Base-by-base conservation (phyloP, 2,888 invertebrate species). In the Dryobotodes eremita region DNA sequence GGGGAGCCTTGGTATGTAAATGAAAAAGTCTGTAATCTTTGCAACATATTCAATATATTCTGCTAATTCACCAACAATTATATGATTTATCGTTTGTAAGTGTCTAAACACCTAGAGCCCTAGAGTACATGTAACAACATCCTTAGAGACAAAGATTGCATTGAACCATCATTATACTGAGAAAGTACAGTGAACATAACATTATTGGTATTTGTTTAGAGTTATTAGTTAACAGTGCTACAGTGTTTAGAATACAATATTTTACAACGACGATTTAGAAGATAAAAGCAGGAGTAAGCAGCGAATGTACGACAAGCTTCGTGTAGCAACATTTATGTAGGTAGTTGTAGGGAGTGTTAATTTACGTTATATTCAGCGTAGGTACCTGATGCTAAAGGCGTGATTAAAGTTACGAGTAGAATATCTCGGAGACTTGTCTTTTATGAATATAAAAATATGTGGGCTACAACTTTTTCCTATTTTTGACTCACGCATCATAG, bases 11-110 rank as follows among this genome's bases (percentile, higher is more conserved):
- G 89, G 92, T 93, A 89, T 86, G 88, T 94, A 95, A 96, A 96
- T 96, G 94, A 96, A 96, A 96, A 94, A 91, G 89, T 93, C 93
- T 90, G 92, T 93, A 92, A 93, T 95, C 92, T 94, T 89, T 96
- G 95, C 95, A 96, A 96, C 96, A 96, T 94, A 94, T 91, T 95
- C 94, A 95, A 95, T 96, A 96, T 96, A 96, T 96, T 96, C 94
- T 93, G 91, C 95, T 96, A 96, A 93, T 92, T 89, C 86, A 94
- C 91, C 94, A 96, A 96, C 95, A 96, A 92, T 92, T 92, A 92
- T 94, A 92, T 90, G 90, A 83, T 85, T 80, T 82, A 86, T 89
- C 79, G 71, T 83, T 89, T 91, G 84, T 89, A 88, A 88, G 88
- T 89, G 88, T 92, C 92, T 92, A 94, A 93, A 92, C 90, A 90